These are phyloP conservation scores for Paramuricea clavata DNA, from an alignment of 92 coral and sea anemone species.

Conservation along the genomic window DNA sequence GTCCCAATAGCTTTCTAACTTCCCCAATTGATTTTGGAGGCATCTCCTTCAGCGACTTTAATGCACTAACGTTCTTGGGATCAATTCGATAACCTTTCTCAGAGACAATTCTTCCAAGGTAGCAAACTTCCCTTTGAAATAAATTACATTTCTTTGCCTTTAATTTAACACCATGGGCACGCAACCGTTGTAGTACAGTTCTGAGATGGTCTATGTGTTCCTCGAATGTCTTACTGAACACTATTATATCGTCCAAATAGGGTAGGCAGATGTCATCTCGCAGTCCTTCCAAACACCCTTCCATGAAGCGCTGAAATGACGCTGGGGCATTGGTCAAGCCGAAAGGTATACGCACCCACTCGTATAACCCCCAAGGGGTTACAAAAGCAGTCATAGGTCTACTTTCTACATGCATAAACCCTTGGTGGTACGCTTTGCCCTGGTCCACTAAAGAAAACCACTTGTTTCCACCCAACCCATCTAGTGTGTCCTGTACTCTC, in stretches of 20 bases:
- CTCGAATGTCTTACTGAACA: constrained; percentile 46
- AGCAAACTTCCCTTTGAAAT: constrained; percentile 47
- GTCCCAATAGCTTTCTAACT: constrained; percentile 43
- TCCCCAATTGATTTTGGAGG: constrained; percentile 45
- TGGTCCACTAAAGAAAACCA: constrained; percentile 42
- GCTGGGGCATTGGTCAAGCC: constrained; percentile 60
- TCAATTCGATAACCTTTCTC: constrained; percentile 36
- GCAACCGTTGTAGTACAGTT: constrained; percentile 13
- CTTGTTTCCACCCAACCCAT: constrained; percentile 25
- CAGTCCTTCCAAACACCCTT: constrained; percentile 44
- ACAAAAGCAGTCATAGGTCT: constrained; percentile 54
- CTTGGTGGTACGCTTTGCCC: constrained; percentile 56
- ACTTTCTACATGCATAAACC: constrained; percentile 38
- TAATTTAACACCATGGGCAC: constrained; percentile 25
- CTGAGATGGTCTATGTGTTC: constrained; percentile 53
- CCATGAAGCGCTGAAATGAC: constrained; percentile 59
- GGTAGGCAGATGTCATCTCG: constrained; percentile 63
- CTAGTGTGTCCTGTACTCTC: constrained; percentile 23
- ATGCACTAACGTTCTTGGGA: constrained; percentile 12
- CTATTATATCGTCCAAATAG: constrained; percentile 62
- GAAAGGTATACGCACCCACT: constrained; percentile 60
- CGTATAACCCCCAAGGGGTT: constrained; percentile 64
- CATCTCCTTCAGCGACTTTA: constrained; percentile 38
- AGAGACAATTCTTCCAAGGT: constrained; percentile 50
- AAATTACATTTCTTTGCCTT: constrained; percentile 47